phyloP scores from a whole-genome alignment of 2,888 invertebrate genomes.

The Calameuta idolon region DNA sequence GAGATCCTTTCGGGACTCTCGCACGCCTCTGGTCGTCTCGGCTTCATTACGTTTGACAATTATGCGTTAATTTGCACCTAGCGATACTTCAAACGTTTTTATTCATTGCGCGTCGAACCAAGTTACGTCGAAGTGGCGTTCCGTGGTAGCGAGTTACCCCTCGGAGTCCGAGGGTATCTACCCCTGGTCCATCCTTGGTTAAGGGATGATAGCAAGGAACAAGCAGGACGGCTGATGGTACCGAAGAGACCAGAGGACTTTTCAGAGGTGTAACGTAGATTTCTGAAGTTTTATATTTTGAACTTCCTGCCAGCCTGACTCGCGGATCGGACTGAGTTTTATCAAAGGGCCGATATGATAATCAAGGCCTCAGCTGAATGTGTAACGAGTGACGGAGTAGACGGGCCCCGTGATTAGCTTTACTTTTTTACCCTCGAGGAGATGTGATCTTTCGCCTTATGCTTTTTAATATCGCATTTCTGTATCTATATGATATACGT shows the following conservation, averaged over 20 bases:
- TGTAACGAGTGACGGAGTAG: constrained; percentile 50
- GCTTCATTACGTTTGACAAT: constrained; percentile 67
- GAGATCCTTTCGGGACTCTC: constrained; percentile 3
- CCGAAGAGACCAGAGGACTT: background rate
- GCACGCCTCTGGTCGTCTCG: constrained; percentile 39
- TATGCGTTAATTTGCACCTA: constrained; percentile 67
- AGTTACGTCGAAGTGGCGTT: constrained; percentile 44
- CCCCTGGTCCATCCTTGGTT: background rate
- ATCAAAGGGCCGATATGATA: constrained; percentile 65
- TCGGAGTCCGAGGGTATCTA: constrained; percentile 4
- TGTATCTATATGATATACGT: background rate
- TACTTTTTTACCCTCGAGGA: constrained; percentile 29
- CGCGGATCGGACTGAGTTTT: constrained; percentile 27
- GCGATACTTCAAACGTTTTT: constrained; percentile 68
- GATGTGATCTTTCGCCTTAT: background rate
- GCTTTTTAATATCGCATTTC: constrained; percentile 8
- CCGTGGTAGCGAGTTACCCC: constrained; percentile 14
- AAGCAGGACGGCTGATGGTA: background rate
- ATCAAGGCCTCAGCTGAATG: constrained; percentile 61
- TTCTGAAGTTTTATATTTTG: constrained; percentile 53
- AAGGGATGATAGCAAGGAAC: background rate
- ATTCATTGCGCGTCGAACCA: constrained; percentile 64
- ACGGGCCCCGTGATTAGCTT: constrained; percentile 47
- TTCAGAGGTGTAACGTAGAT: constrained; percentile 28
- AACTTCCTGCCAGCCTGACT: constrained; percentile 16